Percentiles rank a stretch among this genome's conserved stretches.
phyloP scores from a whole-genome alignment of 2,888 invertebrate genomes.

The Agonopterix subpropinquella region DNA sequence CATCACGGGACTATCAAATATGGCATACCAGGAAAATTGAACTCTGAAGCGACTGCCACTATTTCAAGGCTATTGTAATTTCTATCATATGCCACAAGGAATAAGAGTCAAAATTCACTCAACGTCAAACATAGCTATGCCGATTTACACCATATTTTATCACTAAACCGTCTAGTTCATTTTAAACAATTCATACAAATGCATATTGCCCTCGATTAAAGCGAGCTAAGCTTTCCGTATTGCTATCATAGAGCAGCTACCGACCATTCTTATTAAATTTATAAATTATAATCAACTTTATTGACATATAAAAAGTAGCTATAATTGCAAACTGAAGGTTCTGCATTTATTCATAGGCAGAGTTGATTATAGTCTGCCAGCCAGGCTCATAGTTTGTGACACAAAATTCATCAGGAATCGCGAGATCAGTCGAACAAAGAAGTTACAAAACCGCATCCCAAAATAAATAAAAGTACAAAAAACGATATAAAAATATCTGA shows the following conservation, averaged over 20 bases:
- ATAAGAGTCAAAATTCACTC: constrained; percentile 5
- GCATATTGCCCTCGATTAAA: constrained; percentile 16
- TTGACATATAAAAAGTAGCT: too few species aligned
- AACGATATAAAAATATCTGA: constrained; percentile 14
- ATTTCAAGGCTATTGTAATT: too few species aligned
- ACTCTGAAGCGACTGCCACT: too few species aligned
- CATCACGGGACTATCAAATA: too few species aligned
- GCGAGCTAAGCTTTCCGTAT: constrained; percentile 2
- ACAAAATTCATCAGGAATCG: constrained; percentile 5
- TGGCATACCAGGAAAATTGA: too few species aligned
- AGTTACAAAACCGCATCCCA: constrained; percentile 11
- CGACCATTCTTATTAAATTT: too few species aligned
- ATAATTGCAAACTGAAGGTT: too few species aligned
- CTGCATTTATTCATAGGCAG: too few species aligned
- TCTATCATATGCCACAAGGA: background rate
- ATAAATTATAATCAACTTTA: too few species aligned
- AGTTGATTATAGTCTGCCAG: too few species aligned
- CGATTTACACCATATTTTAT: constrained; percentile 22
- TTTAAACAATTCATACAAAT: constrained; percentile 28
- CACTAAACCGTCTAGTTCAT: constrained; percentile 27
- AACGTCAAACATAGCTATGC: constrained; percentile 16
- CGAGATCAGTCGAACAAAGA: constrained; percentile 14
- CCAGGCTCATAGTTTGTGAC: constrained; percentile 1
- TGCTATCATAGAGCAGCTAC: background rate
- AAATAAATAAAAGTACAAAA: constrained; percentile 12